Percentiles rank a stretch among this genome's conserved stretches.
Evolutionary conservation across 1,140 invertebrate genomes (phyloP).

Genomic region (Drosophila guanche): DNA sequence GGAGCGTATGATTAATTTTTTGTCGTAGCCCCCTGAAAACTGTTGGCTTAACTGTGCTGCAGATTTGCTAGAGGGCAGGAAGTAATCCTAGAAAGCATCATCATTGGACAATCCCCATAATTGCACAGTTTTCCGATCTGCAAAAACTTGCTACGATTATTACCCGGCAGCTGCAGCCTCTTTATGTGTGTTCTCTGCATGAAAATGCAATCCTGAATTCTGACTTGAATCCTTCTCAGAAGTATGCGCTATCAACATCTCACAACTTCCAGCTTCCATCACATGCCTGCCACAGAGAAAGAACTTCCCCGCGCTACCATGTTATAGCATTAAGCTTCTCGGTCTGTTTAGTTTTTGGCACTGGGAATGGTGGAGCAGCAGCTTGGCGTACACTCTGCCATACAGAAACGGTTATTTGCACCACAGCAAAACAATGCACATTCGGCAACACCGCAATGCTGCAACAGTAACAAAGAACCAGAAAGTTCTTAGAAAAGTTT

Average conservation of each 20-base stretch:
- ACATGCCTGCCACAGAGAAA: constrained; percentile 14
- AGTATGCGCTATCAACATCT: neutral
- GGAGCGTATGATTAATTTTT: constrained; percentile 81
- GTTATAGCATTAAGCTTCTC: constrained; percentile 45
- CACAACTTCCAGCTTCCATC: constrained; percentile 11
- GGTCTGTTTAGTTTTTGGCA: constrained; percentile 42
- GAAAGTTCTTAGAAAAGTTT: constrained; percentile 67
- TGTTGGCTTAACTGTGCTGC: constrained; percentile 22
- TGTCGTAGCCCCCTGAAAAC: constrained; percentile 27
- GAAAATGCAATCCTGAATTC: too few relatives aligned
- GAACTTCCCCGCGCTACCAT: constrained; percentile 4
- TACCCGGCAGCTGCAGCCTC: too few relatives aligned
- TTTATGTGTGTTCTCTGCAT: too few relatives aligned
- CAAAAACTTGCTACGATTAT: too few relatives aligned
- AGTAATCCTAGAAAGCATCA: neutral
- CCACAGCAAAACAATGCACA: constrained; percentile 65
- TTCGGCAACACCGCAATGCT: constrained; percentile 34
- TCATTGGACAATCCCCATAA: too few relatives aligned
- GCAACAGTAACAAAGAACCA: constrained; percentile 34
- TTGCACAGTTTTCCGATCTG: too few relatives aligned
- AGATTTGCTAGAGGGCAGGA: neutral
- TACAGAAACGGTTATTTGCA: constrained; percentile 57
- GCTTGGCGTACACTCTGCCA: constrained; percentile 55
- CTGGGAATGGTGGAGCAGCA: constrained; percentile 26
- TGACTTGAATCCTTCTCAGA: too few relatives aligned